Evolutionary conservation across 2,888 invertebrate genomes (phyloP), one percentile per base, ranked within the genome.

Genomic region (Polyommatus icarus): DNA sequence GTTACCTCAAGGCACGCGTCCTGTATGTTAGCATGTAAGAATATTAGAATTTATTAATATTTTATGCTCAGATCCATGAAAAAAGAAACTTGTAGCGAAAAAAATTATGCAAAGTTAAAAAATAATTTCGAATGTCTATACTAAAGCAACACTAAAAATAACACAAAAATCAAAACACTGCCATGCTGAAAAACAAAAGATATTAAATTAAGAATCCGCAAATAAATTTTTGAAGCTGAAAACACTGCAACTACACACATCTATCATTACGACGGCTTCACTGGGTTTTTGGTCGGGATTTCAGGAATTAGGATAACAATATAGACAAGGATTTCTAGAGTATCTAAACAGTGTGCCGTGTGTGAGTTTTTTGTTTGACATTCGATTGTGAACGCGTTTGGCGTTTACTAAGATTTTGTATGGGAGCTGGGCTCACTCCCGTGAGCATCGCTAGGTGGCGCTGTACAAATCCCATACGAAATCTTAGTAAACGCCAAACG

Each of bases 1-100:
- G 81, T 90, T 92, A 93, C 93, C 93, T 93, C 92, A 93, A 84
- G 92, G 93, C 87, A 93, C 91, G 83, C 93, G 93, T 92, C 93
- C 93, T 92, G 87, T 84, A 84, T 81, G 87, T 85, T 83, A 82
- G 89, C 90, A 84, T 80, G 80, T 87, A 90, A 83, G 85, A 83
- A 85, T 83, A 85, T 85, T 83, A 29, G 32, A 61, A 82, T n/a
- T n/a, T 81, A 79, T 50, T 81, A 77, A 72, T 40, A 8, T 5
- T 54, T 54, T 18, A 54, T 54, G 46, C 46, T 46, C 46, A 46
- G 10, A 10, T 50, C 15, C 15, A 50, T 4, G 50, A 54, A 1
- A 54, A 50, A 50, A 50, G n/a, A 59, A n/a, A 59, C 15, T 59
- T 59, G 59, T 20, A 46, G 46, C 46, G 10, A 12, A 46, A 46